Percentiles rank a stretch among this genome's conserved stretches.
These are phyloP conservation scores for Xylocopa sonorina DNA, from an alignment of 1,140 invertebrate species.

Conservation along the genomic window DNA sequence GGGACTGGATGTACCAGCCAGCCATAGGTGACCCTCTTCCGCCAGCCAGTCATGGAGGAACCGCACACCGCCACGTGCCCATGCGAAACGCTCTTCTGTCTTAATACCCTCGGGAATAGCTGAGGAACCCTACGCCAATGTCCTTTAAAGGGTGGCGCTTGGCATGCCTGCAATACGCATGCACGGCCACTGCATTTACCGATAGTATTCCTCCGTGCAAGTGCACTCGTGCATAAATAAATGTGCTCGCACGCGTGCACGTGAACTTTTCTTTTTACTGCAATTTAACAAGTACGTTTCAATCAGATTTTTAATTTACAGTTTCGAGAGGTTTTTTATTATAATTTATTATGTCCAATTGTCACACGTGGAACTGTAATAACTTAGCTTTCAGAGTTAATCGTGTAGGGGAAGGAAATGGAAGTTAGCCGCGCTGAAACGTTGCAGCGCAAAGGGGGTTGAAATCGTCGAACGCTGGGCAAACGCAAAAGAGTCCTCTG, in stretches of 20 bases:
- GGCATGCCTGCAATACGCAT: slow-evolving; percentile 33
- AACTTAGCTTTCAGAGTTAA: too few relatives aligned
- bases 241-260: too few relatives aligned
- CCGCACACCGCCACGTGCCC: slow-evolving; percentile 52
- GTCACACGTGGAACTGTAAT: too few relatives aligned
- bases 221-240: neutral
- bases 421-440: too few relatives aligned
- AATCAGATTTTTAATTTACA: too few relatives aligned
- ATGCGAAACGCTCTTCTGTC: slow-evolving; percentile 27
- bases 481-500: neutral
- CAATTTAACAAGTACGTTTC: neutral
- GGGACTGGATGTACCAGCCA: slow-evolving; percentile 38
- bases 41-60: slow-evolving; percentile 48
- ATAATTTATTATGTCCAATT: too few relatives aligned
- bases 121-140: slow-evolving; percentile 46
- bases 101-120: slow-evolving; percentile 56
- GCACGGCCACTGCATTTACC: slow-evolving; percentile 4
- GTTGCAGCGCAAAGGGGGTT: too few relatives aligned
- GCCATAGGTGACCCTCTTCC: slow-evolving; percentile 45
- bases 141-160: slow-evolving; percentile 41
- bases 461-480: neutral
- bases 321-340: too few relatives aligned
- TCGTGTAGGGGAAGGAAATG: too few relatives aligned
- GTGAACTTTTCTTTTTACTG: neutral
- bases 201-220: slow-evolving; percentile 11